Base-by-base conservation (phyloP, 1,140 invertebrate genomes). In the Lutraria rhynchaena region DNA sequence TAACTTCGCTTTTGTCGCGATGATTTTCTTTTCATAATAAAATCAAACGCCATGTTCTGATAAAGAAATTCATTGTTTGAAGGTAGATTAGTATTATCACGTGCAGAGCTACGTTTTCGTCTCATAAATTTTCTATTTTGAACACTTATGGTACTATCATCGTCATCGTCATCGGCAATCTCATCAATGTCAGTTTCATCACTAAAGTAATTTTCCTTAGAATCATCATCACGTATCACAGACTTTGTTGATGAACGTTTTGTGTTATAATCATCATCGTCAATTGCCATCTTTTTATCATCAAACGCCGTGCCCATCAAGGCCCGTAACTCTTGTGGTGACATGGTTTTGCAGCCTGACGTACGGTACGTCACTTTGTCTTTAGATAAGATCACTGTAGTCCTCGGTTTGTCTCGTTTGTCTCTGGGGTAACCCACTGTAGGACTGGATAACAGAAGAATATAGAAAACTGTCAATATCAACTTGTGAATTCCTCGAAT, bases 141-240 rank as follows among this genome's bases (percentile, higher is more conserved):
- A 81, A 81, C 65, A 81, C 67, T 61, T 60, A 81, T 46, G 65
- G 65, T 81, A 60, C 44, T 41, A 7, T 41, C 53, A 53, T 57
- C 75, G 9, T 69, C 49, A 46, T 31, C 57, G 2, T 71, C 53
- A 27, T 81, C 33, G 15, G 37, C 37, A 31, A 67, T 41, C 22
- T 46, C 67, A 29, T 81, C 77, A 70, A 81, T 81, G 37, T 81
- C 65, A 31, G 35, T n/a, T 37, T 81, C 77, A 46, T 81, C 77
- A 19, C 61, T 60, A 46, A 75, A 60, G 58, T 71, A 71, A 63
- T 37, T 57, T 33, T 69, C 65, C 11, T 60, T 19, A 63, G 31
- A 58, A 11, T 71, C 65, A 29, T 61, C 67, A 27, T 55, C 57
- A 49, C 49, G 37, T 81, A 70, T 81, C 77, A 71, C 77, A 77